These are phyloP conservation scores for Phymanthus crucifer DNA, from an alignment of 92 coral and sea anemone genomes.

Conservation along the genomic window DNA sequence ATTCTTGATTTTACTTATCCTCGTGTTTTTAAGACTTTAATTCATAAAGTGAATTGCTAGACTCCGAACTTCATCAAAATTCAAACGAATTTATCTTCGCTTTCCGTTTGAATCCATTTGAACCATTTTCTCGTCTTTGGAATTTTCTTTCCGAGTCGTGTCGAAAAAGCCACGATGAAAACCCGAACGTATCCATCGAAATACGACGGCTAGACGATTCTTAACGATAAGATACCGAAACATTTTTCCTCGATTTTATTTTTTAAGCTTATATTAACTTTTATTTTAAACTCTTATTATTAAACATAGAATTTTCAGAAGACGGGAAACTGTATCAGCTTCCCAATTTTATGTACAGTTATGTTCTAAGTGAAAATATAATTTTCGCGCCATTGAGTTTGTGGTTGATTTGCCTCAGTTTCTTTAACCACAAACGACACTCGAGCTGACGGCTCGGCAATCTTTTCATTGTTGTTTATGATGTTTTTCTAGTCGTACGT, in stretches of 20 bases:
- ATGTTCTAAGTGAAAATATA: no score
- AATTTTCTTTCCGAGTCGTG: background rate
- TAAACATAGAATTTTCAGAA: no score
- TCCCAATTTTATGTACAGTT: no score
- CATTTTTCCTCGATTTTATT: background rate
- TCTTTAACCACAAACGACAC: background rate
- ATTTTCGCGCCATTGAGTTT: background rate
- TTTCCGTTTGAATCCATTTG: background rate
- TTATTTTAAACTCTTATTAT: no score
- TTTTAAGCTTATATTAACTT: no score
- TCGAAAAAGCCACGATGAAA: background rate
- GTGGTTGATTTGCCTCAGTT: background rate
- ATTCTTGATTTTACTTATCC: no score
- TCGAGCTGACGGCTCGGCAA: background rate
- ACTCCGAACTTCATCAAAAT: no score
- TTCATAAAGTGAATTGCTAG: no score
- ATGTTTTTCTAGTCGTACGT: background rate
- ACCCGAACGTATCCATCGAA: background rate
- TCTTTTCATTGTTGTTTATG: background rate
- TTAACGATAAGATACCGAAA: background rate
- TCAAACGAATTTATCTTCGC: background rate
- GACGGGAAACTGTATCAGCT: no score
- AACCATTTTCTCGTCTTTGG: background rate
- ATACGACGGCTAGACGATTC: background rate
- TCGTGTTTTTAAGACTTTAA: no score